Percentiles rank a stretch among this genome's conserved stretches.
Evolutionary conservation across 2,113 vertebrate species (phyloP).

Genomic region (Microcebus jonahi): DNA sequence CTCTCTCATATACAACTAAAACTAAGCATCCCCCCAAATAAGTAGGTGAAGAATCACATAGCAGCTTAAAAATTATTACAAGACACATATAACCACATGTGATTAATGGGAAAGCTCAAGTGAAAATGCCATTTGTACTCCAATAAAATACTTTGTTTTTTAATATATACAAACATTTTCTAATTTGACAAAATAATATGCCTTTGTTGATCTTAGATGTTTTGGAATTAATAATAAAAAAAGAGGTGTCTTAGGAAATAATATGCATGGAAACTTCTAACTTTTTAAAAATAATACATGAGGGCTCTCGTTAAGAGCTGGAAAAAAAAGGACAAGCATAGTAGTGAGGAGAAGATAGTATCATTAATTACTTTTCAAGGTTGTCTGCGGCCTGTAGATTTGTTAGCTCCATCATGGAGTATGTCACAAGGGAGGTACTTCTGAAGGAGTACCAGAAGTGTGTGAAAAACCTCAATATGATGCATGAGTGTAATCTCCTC

Average conservation of each 20-base stretch:
- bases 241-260: background rate
- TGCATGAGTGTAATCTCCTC: slow-evolving; percentile 76
- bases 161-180: background rate
- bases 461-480: slow-evolving; percentile 65
- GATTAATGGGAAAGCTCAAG: background rate
- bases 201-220: slow-evolving; percentile 34
- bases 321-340: background rate
- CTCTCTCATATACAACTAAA: background rate
- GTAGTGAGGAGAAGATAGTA: slow-evolving; percentile 45
- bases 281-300: slow-evolving; percentile 49
- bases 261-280: background rate
- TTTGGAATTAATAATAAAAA: slow-evolving; percentile 33
- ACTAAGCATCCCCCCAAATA: background rate
- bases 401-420: slow-evolving; percentile 63
- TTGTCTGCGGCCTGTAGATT: slow-evolving; percentile 73
- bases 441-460: slow-evolving; percentile 63
- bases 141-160: background rate
- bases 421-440: slow-evolving; percentile 72
- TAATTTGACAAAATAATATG: background rate
- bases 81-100: background rate
- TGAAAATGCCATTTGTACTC: background rate
- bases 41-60: slow-evolving; percentile 47
- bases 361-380: slow-evolving; percentile 78
- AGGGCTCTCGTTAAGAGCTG: background rate
- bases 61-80: slow-evolving; percentile 56